phyloP scores from a whole-genome alignment of 2,113 vertebrate genomes.

The Brachyhypopomus occidentalis region DNA sequence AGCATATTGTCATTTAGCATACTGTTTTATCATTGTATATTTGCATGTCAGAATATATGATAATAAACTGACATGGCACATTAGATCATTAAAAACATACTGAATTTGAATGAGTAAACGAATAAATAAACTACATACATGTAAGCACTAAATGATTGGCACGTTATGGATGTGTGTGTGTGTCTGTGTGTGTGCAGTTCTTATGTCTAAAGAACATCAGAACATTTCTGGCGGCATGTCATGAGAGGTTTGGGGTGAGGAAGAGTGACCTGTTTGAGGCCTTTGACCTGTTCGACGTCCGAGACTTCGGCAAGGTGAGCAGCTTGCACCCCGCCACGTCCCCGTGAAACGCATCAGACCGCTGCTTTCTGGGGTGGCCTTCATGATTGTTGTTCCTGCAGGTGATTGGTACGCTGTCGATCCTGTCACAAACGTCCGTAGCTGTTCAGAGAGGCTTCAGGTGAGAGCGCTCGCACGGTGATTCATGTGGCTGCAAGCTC shows the following conservation, averaged over 20 bases:
- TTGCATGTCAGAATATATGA: no score
- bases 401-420: slow-evolving; percentile 48
- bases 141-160: no score
- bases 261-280: slow-evolving; percentile 89
- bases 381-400: slow-evolving; percentile 13
- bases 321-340: background rate
- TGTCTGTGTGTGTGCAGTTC: slow-evolving; percentile 74
- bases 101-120: no score
- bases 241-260: slow-evolving; percentile 83
- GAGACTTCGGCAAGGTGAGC: slow-evolving; percentile 90
- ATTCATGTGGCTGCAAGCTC: background rate
- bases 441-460: slow-evolving; percentile 46
- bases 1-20: no score
- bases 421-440: slow-evolving; percentile 27
- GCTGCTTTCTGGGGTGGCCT: background rate
- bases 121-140: no score
- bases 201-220: slow-evolving; percentile 96
- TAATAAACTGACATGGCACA: no score
- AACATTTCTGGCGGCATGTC: slow-evolving; percentile 83
- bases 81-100: no score
- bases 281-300: slow-evolving; percentile 94
- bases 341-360: background rate
- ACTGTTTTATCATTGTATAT: no score
- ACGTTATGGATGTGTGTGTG: background rate
- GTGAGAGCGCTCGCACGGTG: slow-evolving; percentile 9